These are phyloP conservation scores for Dryococelus australis DNA, from an alignment of 2,888 invertebrate species.

Conservation along the genomic window DNA sequence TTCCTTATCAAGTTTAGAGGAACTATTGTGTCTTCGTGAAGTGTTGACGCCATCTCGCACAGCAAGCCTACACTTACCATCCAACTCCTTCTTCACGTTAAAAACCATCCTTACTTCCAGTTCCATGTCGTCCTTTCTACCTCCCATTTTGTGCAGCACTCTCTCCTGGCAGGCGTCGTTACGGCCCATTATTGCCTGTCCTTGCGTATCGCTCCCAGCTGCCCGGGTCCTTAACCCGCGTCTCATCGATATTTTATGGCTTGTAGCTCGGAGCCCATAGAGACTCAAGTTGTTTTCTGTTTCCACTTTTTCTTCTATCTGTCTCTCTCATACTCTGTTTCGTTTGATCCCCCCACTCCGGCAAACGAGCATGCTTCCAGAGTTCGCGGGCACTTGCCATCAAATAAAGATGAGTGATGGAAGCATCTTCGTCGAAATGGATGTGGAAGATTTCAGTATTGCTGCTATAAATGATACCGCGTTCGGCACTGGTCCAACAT, in stretches of 20 bases:
- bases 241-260: constrained; percentile 10
- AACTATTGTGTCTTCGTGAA: no score
- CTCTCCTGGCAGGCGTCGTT: background rate
- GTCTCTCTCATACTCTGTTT: background rate
- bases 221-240: background rate
- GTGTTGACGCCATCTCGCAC: no score
- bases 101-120: no score
- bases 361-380: background rate
- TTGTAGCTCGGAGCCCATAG: background rate
- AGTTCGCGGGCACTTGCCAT: background rate
- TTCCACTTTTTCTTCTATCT: background rate
- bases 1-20: no score
- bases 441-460: no score
- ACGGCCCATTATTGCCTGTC: background rate
- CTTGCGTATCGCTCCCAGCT: background rate
- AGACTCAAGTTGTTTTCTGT: background rate
- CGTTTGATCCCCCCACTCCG: background rate
- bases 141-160: background rate
- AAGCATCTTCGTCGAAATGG: no score
- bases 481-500: no score
- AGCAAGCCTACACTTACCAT: no score
- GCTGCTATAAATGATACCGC: no score
- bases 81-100: no score
- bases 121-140: background rate
- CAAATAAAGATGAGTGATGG: background rate